Conservation (phyloP, 2,888 invertebrate genomes). For the Tanytarsus gracilentus region DNA sequence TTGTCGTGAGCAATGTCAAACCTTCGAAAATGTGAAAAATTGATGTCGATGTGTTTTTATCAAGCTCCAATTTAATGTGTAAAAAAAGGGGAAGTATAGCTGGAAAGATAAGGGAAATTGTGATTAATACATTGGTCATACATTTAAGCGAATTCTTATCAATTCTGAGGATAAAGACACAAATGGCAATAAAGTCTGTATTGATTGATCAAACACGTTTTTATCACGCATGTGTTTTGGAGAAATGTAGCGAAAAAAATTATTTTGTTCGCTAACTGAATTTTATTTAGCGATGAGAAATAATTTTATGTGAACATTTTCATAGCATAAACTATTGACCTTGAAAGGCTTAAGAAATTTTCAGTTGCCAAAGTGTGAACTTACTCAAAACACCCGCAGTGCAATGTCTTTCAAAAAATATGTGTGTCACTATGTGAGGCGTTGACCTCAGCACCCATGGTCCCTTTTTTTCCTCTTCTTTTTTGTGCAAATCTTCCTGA, state of each 20-base stretch:
- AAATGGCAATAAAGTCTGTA: too few relatives aligned
- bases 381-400: neutral
- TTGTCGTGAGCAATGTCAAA: constrained; percentile 64
- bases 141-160: neutral
- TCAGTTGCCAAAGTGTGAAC: too few relatives aligned
- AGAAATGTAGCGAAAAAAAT: too few relatives aligned
- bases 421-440: neutral
- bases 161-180: too few relatives aligned
- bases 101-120: constrained; percentile 35
- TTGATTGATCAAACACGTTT: too few relatives aligned
- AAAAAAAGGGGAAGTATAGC: constrained; percentile 70
- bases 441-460: neutral
- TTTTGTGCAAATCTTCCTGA: neutral
- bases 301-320: too few relatives aligned
- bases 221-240: too few relatives aligned
- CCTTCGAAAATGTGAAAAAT: constrained; percentile 67
- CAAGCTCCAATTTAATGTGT: constrained; percentile 53
- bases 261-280: too few relatives aligned
- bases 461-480: neutral
- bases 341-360: too few relatives aligned
- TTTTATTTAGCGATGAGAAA: too few relatives aligned
- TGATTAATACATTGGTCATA: neutral
- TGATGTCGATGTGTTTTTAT: constrained; percentile 57
- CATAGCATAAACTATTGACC: too few relatives aligned
- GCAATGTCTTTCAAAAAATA: neutral